These are phyloP conservation scores for Philonicus albiceps DNA, from an alignment of 2,888 invertebrate genomes.

Conservation along the genomic window DNA sequence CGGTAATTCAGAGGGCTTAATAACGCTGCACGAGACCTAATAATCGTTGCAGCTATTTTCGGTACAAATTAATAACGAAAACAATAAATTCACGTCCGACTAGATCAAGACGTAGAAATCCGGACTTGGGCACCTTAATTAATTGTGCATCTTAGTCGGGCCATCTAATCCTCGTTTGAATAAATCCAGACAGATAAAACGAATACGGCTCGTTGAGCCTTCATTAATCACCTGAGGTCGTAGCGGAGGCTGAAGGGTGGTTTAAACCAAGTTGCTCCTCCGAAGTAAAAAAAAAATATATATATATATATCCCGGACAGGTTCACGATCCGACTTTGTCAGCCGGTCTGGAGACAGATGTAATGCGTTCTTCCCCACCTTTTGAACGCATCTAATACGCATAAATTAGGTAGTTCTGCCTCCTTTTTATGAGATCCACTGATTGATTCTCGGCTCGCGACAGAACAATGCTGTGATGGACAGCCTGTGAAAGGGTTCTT, in stretches of 20 bases:
- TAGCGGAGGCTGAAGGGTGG: neutral
- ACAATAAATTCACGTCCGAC: constrained; percentile 32
- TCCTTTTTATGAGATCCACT: constrained; percentile 6
- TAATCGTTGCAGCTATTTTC: neutral
- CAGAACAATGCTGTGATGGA: constrained; percentile 31
- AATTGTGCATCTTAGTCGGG: constrained; percentile 17
- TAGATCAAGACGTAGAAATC: constrained; percentile 26
- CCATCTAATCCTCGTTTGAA: constrained; percentile 22
- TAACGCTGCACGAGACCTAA: neutral
- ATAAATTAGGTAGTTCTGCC: constrained; percentile 28
- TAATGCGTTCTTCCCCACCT: neutral
- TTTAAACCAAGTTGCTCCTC: constrained; percentile 3
- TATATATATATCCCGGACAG: constrained; percentile 28
- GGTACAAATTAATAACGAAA: constrained; percentile 5
- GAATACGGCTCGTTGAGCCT: neutral
- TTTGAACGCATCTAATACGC: constrained; percentile 12
- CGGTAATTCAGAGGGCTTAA: neutral
- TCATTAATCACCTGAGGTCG: constrained; percentile 20
- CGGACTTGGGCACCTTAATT: constrained; percentile 10
- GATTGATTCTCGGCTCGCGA: constrained; percentile 31
- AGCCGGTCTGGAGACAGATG: constrained; percentile 32
- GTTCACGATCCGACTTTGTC: constrained; percentile 25
- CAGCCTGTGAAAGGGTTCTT: constrained; percentile 32
- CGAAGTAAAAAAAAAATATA: constrained; percentile 21
- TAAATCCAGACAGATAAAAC: constrained; percentile 11